A percentile compares a stretch with the other conserved stretches of the same genome.
These are phyloP conservation scores for Anguilla rostrata DNA, from an alignment of 2,113 vertebrate genomes.

Conservation along the genomic window DNA sequence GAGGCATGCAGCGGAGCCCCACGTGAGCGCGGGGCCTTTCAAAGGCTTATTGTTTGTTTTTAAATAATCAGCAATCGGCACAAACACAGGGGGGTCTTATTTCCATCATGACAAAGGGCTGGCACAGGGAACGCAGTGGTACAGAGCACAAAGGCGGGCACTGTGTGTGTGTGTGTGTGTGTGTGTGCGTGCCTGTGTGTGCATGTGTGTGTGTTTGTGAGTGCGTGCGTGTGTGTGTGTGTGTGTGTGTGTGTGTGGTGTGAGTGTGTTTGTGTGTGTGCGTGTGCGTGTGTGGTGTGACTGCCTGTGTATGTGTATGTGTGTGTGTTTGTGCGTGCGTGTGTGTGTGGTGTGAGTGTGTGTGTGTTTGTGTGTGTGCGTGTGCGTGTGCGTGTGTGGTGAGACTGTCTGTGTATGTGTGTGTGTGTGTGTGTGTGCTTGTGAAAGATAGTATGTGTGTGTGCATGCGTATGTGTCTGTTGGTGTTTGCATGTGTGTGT, in stretches of 20 bases:
- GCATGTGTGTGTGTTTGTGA: not conserved
- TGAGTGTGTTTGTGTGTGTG: not conserved
- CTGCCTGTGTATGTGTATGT: not conserved
- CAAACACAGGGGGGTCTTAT: slow-evolving; percentile 56
- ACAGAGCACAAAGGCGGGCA: slow-evolving; percentile 54
- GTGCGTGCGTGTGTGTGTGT: not conserved
- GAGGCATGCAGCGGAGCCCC: slow-evolving; percentile 48
- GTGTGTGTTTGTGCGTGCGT: no score
- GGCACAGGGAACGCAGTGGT: slow-evolving; percentile 50
- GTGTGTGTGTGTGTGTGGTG: not conserved
- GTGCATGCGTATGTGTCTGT: not conserved
- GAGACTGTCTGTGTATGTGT: not conserved
- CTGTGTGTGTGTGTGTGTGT: slow-evolving; percentile 42
- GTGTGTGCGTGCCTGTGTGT: not conserved
- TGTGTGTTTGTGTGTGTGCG: slow-evolving; percentile 22
- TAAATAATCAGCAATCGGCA: slow-evolving; percentile 64
- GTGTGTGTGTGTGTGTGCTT: no score
- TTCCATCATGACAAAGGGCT: slow-evolving; percentile 54
- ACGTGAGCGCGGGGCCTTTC: slow-evolving; percentile 44
- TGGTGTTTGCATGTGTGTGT: not conserved
- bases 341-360: not conserved
- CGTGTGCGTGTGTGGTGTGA: not conserved
- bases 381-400: not conserved
- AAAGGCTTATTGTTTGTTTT: slow-evolving; percentile 67
- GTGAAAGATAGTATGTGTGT: not conserved